phyloP scores from a whole-genome alignment of 2,113 vertebrate species.

The Apteryx owenii region DNA sequence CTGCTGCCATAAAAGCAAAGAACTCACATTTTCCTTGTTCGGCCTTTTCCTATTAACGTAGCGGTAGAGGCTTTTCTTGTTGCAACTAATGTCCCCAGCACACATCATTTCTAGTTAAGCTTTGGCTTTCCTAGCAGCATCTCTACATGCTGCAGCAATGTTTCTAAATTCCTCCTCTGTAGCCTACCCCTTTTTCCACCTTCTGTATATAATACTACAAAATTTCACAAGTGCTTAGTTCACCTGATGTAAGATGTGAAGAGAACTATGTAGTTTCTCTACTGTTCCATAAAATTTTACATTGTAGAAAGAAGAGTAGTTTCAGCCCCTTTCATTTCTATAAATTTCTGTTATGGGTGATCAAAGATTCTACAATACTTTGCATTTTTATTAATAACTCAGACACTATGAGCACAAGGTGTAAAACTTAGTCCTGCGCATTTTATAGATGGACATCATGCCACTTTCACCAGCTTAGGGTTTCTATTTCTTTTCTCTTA shows the following conservation, averaged over 20 bases:
- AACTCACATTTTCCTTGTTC: neutral
- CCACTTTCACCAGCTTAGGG: neutral
- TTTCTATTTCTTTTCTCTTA: neutral
- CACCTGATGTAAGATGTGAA: neutral
- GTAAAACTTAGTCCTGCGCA: neutral
- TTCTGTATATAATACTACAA: neutral
- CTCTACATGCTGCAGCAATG: neutral
- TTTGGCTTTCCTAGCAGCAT: neutral
- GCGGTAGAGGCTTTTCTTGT: neutral
- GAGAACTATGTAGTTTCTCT: neutral
- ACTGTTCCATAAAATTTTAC: neutral
- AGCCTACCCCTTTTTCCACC: neutral
- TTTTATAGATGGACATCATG: neutral
- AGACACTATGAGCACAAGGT: neutral
- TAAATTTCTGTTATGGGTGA: neutral
- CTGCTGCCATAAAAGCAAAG: neutral
- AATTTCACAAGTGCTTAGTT: neutral
- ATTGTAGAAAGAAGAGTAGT: neutral
- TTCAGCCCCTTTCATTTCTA: neutral
- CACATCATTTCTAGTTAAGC: neutral
- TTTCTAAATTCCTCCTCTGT: neutral
- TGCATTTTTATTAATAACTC: neutral
- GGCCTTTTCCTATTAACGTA: neutral
- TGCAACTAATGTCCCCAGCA: neutral
- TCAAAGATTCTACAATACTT: neutral